Conservation (phyloP, 2,797 vertebrate genomes). For the Paguma larvata region DNA sequence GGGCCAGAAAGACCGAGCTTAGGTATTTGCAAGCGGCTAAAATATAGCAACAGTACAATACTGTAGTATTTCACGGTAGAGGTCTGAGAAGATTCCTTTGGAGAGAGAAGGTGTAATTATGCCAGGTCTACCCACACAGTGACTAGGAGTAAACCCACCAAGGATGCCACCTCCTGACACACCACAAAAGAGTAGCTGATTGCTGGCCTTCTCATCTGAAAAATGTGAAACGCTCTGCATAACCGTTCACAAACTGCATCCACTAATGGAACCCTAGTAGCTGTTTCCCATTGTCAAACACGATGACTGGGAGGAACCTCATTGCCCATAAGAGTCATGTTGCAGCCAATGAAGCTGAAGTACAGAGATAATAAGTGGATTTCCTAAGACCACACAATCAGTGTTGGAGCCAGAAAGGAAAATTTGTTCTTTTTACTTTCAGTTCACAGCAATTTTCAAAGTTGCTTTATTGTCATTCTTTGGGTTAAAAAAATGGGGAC, state of each 20-base stretch:
- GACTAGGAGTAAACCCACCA: neutral
- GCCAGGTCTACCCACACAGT: neutral
- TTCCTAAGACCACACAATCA: neutral
- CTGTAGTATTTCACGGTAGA: neutral
- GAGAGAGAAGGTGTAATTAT: neutral
- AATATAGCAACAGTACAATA: neutral
- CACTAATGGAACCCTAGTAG: neutral
- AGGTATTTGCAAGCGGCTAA: neutral
- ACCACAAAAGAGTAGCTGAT: neutral
- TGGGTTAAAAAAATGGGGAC: neutral
- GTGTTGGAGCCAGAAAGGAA: neutral
- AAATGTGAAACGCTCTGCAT: neutral
- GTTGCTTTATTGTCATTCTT: neutral
- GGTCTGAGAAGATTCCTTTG: neutral
- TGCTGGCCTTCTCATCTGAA: neutral
- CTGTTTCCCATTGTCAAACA: neutral
- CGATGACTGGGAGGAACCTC: neutral
- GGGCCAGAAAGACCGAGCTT: neutral
- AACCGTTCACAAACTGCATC: neutral
- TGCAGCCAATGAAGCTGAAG: neutral
- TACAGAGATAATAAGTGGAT: neutral
- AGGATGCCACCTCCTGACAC: neutral
- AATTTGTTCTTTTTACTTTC: conserved; percentile 21
- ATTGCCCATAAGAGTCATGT: neutral
- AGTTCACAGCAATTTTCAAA: conserved; percentile 19